Conservation (phyloP, 2,888 invertebrate genomes). For the Fragum sueziense region DNA sequence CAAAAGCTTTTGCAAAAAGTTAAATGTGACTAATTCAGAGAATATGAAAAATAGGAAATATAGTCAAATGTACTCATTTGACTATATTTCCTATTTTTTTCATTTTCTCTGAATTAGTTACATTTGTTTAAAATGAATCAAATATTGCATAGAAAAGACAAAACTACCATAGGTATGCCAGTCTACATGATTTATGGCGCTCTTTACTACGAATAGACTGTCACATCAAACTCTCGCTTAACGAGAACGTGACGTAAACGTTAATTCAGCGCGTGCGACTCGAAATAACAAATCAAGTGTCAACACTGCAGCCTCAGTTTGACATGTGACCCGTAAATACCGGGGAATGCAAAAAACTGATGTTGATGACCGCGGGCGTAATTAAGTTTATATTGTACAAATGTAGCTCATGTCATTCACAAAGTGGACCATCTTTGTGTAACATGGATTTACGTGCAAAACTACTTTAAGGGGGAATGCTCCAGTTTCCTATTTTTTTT, state of each 20-base stretch:
- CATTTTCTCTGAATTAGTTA: neutral
- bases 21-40: neutral
- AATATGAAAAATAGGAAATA: neutral
- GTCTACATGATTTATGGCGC: neutral
- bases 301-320: neutral
- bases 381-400: neutral
- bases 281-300: conserved; percentile 13
- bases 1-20: too few relatives aligned
- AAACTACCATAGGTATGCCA: neutral
- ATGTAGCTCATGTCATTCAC: neutral
- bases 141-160: neutral
- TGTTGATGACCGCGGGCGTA: neutral
- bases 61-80: neutral
- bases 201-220: neutral
- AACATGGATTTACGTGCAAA: too few relatives aligned
- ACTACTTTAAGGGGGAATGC: too few relatives aligned
- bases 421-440: too few relatives aligned
- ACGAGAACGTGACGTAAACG: conserved; percentile 13
- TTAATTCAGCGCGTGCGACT: conserved; percentile 9
- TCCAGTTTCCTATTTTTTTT: too few relatives aligned
- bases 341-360: neutral
- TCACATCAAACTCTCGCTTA: conserved; percentile 4
- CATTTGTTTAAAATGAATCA: neutral
- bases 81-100: neutral
- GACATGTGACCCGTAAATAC: neutral